Base-by-base conservation (phyloP, 2,888 invertebrate species). In the Taphrorychus bicolor region DNA sequence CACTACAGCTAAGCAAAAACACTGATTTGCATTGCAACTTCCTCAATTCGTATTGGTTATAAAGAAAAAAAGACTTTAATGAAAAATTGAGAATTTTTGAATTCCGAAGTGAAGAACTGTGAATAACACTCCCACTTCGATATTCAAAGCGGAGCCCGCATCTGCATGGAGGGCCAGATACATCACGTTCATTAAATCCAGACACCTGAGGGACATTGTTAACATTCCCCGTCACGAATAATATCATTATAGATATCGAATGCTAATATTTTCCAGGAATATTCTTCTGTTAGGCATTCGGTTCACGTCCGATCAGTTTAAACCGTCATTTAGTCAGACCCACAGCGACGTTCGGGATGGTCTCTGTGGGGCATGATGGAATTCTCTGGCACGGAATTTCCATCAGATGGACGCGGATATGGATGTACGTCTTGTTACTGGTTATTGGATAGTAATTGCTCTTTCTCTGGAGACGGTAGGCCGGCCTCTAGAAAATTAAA, bases 181-280 rank as follows among this genome's bases (percentile, higher is more conserved):
- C 67, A 67, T 67, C 56, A 61, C 60, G 57, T 51, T 61, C 61
- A 67, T 59, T 67, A 67, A 67, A 62, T 58, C 18, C 52, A 51
- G 51, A 52, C 62, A 67, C 67, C 58, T 67, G 53, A 62, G 67
- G 62, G 67, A 67, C 23, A 52, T 59, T 61, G 65, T 77, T 75
- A 73, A 73, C 74, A 72, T 76, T 77, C 76, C 76, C 70, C 71
- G 75, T 76, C 77, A 77, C 76, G 78, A 77, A 74, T 76, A 76
- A 78, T 77, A 76, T 77, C 76, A 78, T 79, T 78, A 77, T 73
- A 76, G 76, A 76, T 78, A 78, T 79, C 75, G 76, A 74, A 78
- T 76, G 76, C 74, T 77, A 78, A 79, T 77, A 78, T 76, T 74
- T 76, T 73, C 76, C 71, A 71, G 74, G 76, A 75, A 76, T 76